phyloP scores from a whole-genome alignment of 1,140 invertebrate species.

The Polypedilum pembai region DNA sequence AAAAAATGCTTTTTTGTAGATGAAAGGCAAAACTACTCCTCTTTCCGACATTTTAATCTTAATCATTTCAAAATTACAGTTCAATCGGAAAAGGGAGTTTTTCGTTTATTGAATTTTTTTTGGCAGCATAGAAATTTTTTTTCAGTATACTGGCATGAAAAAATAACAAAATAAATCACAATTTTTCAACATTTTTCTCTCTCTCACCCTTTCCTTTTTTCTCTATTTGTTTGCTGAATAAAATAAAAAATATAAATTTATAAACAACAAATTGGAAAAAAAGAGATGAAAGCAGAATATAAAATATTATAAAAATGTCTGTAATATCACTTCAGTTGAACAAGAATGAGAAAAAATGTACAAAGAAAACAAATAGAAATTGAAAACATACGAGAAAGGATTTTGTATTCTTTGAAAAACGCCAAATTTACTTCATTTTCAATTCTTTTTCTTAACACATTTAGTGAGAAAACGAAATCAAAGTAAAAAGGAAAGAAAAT shows the following conservation, averaged over 20 bases:
- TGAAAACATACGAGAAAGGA: too few relatives aligned
- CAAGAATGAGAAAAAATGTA: background rate
- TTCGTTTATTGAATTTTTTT: conserved; percentile 14
- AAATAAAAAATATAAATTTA: conserved; percentile 9
- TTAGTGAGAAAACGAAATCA: too few relatives aligned
- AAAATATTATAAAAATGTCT: conserved; percentile 21
- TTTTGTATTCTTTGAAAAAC: too few relatives aligned
- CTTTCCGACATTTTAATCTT: conserved; percentile 18
- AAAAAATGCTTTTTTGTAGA: too few relatives aligned
- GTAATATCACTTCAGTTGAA: conserved; percentile 4
- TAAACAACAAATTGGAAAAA: conserved; percentile 25
- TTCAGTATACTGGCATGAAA: background rate
- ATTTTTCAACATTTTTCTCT: background rate
- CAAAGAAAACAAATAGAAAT: too few relatives aligned
- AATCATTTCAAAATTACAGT: background rate
- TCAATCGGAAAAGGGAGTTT: conserved; percentile 9
- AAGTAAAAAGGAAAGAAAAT: too few relatives aligned
- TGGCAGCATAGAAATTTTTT: background rate
- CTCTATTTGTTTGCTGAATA: background rate
- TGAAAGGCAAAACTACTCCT: conserved; percentile 1
- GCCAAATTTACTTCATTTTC: too few relatives aligned
- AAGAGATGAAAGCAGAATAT: conserved; percentile 14
- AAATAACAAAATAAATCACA: conserved; percentile 23
- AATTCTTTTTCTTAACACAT: too few relatives aligned
- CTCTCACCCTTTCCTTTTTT: background rate